Evolutionary conservation across 2,113 vertebrate genomes (phyloP).

Genomic region (Cephalopterus ornatus): DNA sequence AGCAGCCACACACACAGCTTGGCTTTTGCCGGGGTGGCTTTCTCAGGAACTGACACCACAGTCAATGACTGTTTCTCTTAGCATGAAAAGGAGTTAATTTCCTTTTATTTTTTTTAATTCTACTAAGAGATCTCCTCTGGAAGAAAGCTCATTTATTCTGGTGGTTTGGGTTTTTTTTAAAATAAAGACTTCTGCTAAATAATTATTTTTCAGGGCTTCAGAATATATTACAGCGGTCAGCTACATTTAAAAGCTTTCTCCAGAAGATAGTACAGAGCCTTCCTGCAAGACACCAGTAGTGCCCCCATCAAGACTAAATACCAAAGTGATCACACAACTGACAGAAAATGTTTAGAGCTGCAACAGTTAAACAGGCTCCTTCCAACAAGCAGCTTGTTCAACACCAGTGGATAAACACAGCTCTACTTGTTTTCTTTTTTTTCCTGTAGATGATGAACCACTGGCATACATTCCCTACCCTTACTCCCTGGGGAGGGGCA

Average conservation of each 20-base stretch:
- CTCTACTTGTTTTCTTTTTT: not conserved
- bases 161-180: not conserved
- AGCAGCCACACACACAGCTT: not conserved
- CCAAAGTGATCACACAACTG: not conserved
- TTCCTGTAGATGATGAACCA: not conserved
- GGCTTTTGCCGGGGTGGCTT: not conserved
- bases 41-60: not conserved
- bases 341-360: not conserved
- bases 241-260: not conserved
- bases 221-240: not conserved
- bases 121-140: not conserved
- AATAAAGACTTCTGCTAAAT: not conserved
- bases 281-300: not conserved
- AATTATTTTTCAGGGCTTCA: not conserved
- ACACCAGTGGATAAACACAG: not conserved
- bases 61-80: not conserved
- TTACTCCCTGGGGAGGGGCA: not conserved
- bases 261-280: not conserved
- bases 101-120: fast-evolving
- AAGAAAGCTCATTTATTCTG: not conserved
- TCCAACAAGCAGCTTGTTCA: not conserved
- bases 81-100: not conserved
- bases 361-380: not conserved
- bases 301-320: not conserved
- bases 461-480: not conserved